Base-by-base conservation (phyloP, 1,140 invertebrate species). In the Callitettix versicolor region DNA sequence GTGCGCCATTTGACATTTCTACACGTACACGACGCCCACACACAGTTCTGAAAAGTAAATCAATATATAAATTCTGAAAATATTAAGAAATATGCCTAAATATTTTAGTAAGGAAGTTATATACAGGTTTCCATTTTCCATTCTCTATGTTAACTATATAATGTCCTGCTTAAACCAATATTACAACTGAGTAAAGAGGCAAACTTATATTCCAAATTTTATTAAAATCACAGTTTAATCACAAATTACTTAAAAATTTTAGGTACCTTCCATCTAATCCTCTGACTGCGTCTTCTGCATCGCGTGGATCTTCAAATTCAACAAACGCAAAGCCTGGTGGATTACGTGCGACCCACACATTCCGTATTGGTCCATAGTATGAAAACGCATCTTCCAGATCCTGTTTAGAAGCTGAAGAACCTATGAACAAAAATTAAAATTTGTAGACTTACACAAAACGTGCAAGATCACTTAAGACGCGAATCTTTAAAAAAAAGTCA, bases 261-360 rank as follows among this genome's bases (percentile, higher is more conserved):
- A 30, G 26, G n/a, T 69, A 80, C 79, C 72, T 71, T 66, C 81
- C 81, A 77, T 87, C 83, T 50, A 87, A 64, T 20, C 77, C 81
- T 65, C 82, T 77, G 30, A 93, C 86, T 14, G 92, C 88, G 75
- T 98, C 93, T 67, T 93, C 91, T 6, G 93, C 93, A 73, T 97
- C 93, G 57, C 85, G 70, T 0, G 83, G 76, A 68, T 86, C 84
- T 73, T 97, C 93, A 73, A 93, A 97, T 71, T 96, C 92, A 15
- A 97, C 87, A 74, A 97, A 97, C 12, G 92, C 93, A 76, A 97
- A 97, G 33, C 93, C 85, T 41, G 88, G 87, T 9, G 88, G 88
- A 70, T 95, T 95, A 63, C 91, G 76, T 1, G 92, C 93, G 3
- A 96, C 90, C 92, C 91, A 96, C 17, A 97, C 91, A 74, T 91